These are phyloP conservation scores for Antheraea yamamai DNA, from an alignment of 2,888 invertebrate genomes.

Conservation along the genomic window DNA sequence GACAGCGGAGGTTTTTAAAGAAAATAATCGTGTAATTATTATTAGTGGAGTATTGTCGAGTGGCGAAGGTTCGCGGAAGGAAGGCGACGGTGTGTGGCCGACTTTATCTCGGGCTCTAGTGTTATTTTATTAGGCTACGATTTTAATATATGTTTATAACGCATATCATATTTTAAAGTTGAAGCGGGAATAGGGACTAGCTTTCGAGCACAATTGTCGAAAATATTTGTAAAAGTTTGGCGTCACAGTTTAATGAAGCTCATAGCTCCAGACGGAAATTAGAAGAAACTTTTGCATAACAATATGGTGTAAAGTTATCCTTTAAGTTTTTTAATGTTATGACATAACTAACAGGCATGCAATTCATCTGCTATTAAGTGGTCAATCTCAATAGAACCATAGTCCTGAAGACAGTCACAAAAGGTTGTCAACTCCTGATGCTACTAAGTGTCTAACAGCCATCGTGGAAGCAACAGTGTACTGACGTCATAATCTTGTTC, in stretches of 20 bases:
- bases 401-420: no score
- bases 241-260: not conserved
- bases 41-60: constrained; percentile 61
- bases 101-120: constrained; percentile 35
- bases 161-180: not conserved
- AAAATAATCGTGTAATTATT: constrained; percentile 76
- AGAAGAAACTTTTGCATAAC: not conserved
- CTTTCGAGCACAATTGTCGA: no score
- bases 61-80: constrained; percentile 52
- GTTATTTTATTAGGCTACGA: constrained; percentile 62
- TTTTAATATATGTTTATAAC: constrained; percentile 31
- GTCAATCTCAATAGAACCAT: no score
- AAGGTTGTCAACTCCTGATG: no score
- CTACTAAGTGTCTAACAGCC: no score
- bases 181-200: not conserved
- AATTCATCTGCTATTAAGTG: no score
- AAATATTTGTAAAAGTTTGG: no score
- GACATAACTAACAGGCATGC: no score
- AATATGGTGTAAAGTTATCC: not conserved
- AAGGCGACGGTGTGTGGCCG: constrained; percentile 52
- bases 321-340: not conserved
- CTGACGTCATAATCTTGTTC: no score
- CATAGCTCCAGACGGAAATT: not conserved
- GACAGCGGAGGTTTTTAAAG: constrained; percentile 70
- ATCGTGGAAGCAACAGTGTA: no score